Evolutionary conservation across 23 tunicate genomes (phyloP), one percentile per base, ranked within the genome.

Genomic region (Halocynthia roretzi): DNA sequence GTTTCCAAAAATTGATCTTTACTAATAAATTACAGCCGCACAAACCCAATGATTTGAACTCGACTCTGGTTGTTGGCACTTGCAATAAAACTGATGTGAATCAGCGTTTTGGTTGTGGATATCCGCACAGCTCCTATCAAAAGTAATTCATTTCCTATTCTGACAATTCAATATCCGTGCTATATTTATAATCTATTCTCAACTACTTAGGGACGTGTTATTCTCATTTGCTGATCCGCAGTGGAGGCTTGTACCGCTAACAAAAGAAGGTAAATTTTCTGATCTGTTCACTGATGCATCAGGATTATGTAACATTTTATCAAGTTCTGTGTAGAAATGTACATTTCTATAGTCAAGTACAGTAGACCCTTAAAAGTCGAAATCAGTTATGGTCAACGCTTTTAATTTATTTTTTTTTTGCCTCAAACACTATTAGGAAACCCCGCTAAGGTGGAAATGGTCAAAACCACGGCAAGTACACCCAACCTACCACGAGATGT

Each of bases 161-260:
- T 2, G 12, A 20, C 49, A 44, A 71, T 44, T 19, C 51, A 10
- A 50, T 71, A 71, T 0, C 15, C n/a, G n/a, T 44, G 2, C 56
- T 10, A 14, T 44, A 10, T 50, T 10, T 10, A 71, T 50, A 19
- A 12, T 11, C 51, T 14, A 10, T 50, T 71, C 76, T 71, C 18
- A 71, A 10, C n/a, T 71, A 71, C 55, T 71, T 68, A 74, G 78
- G 78, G 6, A 74, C 62, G 19, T 10, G 55, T 11, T 74, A n/a
- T 74, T n/a, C 31, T 53, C 78, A 0, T 74, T 54, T 18, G 55
- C 78, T 2, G 22, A 54, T 54, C 78, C 78, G 9, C 55, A 54
- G 56, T 74, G 78, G 78, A 53, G 78, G 78, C n/a, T 10, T 65
- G 9, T 65, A 65, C 70, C 10, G 31, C 70, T 10, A 40, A 65